Base-by-base conservation (phyloP, 2,888 invertebrate genomes). In the Dione vanillae region DNA sequence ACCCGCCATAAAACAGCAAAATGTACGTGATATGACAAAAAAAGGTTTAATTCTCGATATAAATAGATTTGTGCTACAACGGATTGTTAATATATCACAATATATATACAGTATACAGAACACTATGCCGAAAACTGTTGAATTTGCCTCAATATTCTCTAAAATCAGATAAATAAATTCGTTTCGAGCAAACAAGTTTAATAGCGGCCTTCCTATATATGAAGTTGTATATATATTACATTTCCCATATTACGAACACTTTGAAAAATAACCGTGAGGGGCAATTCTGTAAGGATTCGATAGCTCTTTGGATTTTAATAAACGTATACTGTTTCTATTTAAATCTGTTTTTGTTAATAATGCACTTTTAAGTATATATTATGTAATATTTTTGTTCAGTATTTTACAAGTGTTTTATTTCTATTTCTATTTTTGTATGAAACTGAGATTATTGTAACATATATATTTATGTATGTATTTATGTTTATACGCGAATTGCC, bases 21-120 rank as follows among this genome's bases (percentile, higher is more conserved):
- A 76, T 75, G 76, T 75, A 74, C 72, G 74, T 73, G 71, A 76
- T 73, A 75, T 71, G 77, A 73, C 66, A 74, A 72, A 75, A 51
- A 61, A 52, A 27, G 70, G 52, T 56, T 65, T 72, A 72, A n/a
- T 62, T 66, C 49, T 49, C n/a, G 41, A 69, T 49, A 69, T 58
- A 73, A 70, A 70, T 59, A 72, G 67, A 68, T 75, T 77, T 77
- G 77, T 77, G 77, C 77, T 72, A 20, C 54, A 64, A 73, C 69
- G 58, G 69, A 71, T 69, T 72, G 69, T 72, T 71, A 35, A 47
- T 72, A 54, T n/a, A n/a, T n/a, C 27, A 54, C 35, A 43, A 45
- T 27, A 35, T 66, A 64, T 64, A 64, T 72, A 64, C 45, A 68
- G 62, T 68, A 70, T 65, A 67, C 47, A 67, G 40, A 54, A n/a